Base-by-base conservation (phyloP, 2,113 vertebrate species). In the Antidorcas marsupialis region DNA sequence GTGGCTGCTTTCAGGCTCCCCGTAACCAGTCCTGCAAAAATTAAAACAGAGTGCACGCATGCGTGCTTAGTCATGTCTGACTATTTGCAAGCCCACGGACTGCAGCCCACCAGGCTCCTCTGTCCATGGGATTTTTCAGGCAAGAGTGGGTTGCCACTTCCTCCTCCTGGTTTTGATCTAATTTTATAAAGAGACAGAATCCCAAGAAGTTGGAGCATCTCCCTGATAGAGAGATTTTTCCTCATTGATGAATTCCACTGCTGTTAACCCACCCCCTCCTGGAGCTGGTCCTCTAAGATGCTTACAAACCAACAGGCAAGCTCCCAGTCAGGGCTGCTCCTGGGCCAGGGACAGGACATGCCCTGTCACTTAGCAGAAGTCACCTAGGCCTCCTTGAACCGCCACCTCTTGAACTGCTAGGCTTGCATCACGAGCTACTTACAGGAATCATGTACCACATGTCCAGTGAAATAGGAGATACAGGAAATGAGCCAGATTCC, bases 401-500 rank as follows among this genome's bases (percentile, higher is more conserved):
- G 23, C 59, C 87, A 60, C 89, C 57, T 79, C 89, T 55, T 95
- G 87, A 78, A 91, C 95, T 62, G 21, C 85, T 62, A 33, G 60
- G 50, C 88, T 97, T 83, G 91, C 85, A 45, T 89, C 94, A 93
- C 13, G 4, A 83, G 71, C 50, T 28, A 3, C n/a, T 97, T 97
- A 94, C 95, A 95, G 95, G 95, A 97, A 97, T 91, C 62, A 62
- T 12, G 43, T 16, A 36, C 97, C 97, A 95, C 98, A 97, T 97
- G 97, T 85, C 6, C 10, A 91, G 86, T 91, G 98, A 95, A 97
- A 97, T 45, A 93, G 81, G 95, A 98, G 94, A 91, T 79, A 93
- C 94, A 95, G 98, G 98, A 98, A 98, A 97, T 93, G 94, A 97
- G 97, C 95, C 45, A 55, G 97, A 97, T 97, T 97, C 97, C 96